These are phyloP conservation scores for Channa argus DNA, from an alignment of 2,113 vertebrate genomes.

Conservation along the genomic window DNA sequence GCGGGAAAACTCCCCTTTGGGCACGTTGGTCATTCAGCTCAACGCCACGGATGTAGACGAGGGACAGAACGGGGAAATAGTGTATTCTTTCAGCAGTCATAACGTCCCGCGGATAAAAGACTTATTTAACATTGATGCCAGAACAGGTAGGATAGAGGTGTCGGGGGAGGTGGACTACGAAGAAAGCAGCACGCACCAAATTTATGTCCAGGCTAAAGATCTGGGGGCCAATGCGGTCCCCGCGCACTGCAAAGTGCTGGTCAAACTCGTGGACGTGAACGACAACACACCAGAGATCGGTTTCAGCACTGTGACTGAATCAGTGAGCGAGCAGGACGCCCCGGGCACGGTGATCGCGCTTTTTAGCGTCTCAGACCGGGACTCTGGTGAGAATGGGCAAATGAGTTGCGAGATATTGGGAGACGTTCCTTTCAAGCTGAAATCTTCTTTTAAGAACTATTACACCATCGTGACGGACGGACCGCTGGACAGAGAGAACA, in stretches of 20 bases:
- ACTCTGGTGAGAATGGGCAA: conserved; percentile 95
- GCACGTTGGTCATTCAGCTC: conserved; percentile 93
- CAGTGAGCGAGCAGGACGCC: conserved; percentile 94
- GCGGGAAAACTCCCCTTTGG: conserved; percentile 93
- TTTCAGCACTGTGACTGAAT: conserved; percentile 97
- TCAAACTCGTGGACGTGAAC: conserved; percentile 94
- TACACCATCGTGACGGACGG: conserved; percentile 97
- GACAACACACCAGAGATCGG: conserved; percentile 97
- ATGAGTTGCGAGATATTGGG: conserved; percentile 94
- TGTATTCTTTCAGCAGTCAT: conserved; percentile 96
- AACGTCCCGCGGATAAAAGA: conserved; percentile 90
- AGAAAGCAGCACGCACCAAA: conserved; percentile 93
- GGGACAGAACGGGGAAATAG: conserved; percentile 95
- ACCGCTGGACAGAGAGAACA: conserved; percentile 91
- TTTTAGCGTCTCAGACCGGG: conserved; percentile 95
- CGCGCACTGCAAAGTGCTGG: conserved; percentile 97
- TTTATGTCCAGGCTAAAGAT: conserved; percentile 96
- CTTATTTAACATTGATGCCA: conserved; percentile 88
- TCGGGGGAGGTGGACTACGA: conserved; percentile 95
- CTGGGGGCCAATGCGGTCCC: conserved; percentile 96
- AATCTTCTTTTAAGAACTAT: conserved; percentile 95
- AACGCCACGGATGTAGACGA: conserved; percentile 97
- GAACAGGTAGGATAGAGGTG: conserved; percentile 93
- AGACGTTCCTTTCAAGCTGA: conserved; percentile 95
- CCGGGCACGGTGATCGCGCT: conserved; percentile 96